Percentiles rank a stretch among this genome's conserved stretches.
These are phyloP conservation scores for Ochropleura leucogaster DNA, from an alignment of 2,888 invertebrate species.

Conservation along the genomic window DNA sequence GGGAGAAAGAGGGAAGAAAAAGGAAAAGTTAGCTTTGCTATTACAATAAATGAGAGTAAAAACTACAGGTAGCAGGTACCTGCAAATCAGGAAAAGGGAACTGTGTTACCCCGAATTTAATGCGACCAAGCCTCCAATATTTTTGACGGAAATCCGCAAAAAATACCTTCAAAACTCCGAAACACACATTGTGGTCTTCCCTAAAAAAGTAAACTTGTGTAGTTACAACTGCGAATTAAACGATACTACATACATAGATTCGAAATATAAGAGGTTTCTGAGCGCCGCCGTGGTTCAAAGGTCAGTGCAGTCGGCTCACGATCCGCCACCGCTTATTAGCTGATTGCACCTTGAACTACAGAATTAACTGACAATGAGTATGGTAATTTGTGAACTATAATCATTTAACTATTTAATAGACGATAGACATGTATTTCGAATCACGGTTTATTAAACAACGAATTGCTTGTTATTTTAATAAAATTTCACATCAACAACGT, in stretches of 20 bases:
- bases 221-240: conserved; percentile 56
- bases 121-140: no score
- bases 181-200: background rate
- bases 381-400: conserved; percentile 36
- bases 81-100: no score
- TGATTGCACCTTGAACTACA: conserved; percentile 46
- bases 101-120: no score
- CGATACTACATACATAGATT: conserved; percentile 59
- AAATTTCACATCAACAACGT: background rate
- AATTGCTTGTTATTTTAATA: background rate
- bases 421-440: background rate
- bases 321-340: conserved; percentile 16
- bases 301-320: conserved; percentile 26
- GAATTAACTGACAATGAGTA: conserved; percentile 25
- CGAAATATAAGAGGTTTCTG: conserved; percentile 3
- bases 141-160: background rate
- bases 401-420: conserved; percentile 27
- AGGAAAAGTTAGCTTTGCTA: no score
- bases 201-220: conserved; percentile 60
- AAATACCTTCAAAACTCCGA: background rate
- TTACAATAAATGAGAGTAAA: no score
- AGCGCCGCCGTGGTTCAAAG: conserved; percentile 29
- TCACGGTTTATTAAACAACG: background rate
- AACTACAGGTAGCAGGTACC: no score
- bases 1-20: no score